These are phyloP conservation scores for Myrmecophaga tridactyla DNA, from an alignment of 2,113 vertebrate genomes.

Conservation along the genomic window DNA sequence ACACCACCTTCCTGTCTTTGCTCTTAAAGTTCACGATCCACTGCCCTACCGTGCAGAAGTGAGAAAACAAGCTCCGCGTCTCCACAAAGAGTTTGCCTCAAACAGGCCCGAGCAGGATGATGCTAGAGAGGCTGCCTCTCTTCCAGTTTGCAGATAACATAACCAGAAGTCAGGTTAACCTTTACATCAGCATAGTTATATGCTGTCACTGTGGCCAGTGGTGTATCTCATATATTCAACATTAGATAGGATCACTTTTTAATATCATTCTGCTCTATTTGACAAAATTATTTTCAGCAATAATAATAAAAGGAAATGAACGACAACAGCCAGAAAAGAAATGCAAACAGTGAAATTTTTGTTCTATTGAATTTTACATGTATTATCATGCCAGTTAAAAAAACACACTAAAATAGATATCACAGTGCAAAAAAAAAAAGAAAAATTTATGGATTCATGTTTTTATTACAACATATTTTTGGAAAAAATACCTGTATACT, in stretches of 20 bases:
- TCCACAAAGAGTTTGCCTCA: background rate
- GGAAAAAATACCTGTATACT: background rate
- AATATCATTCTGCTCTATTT: background rate
- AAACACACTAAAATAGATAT: background rate
- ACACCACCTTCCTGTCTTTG: background rate
- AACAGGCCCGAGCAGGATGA: background rate
- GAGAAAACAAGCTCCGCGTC: background rate
- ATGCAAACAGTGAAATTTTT: background rate
- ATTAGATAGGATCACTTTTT: background rate
- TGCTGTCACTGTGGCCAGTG: background rate
- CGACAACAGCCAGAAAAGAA: background rate
- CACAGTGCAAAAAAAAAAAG: background rate
- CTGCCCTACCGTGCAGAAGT: background rate
- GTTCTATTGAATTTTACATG: background rate
- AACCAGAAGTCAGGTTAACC: background rate
- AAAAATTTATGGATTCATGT: background rate
- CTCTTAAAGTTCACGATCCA: background rate
- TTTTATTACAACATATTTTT: background rate
- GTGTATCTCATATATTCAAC: background rate
- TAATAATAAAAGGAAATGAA: background rate
- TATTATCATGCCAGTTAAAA: background rate
- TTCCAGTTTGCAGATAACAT: background rate
- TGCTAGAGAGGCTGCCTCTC: background rate
- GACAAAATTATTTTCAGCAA: background rate
- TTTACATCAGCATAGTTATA: background rate